Percentiles rank a stretch among this genome's conserved stretches.
Conservation (phyloP, 2,113 vertebrate genomes). For the Clarias gariepinus region DNA sequence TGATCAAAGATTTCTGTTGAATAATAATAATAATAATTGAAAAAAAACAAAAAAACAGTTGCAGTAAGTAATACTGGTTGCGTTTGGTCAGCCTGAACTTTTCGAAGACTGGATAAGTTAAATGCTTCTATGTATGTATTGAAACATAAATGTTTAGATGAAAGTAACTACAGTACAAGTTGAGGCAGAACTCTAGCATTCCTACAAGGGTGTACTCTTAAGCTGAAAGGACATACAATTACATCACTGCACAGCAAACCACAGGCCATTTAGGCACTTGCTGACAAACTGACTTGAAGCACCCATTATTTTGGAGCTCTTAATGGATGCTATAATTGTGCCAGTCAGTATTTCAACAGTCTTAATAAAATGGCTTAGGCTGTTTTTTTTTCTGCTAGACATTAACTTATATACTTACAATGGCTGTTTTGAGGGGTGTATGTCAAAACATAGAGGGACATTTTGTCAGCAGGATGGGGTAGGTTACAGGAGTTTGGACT, state of each 20-base stretch:
- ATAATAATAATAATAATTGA: neutral
- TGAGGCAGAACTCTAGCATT: conserved; percentile 64
- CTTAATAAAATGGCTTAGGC: conserved; percentile 68
- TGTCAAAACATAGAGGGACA: conserved; percentile 79
- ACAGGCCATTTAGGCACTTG: conserved; percentile 71
- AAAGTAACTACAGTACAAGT: conserved; percentile 60
- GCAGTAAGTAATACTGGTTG: neutral
- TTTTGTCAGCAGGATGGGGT: conserved; percentile 64
- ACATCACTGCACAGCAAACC: conserved; percentile 60
- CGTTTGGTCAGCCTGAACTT: conserved; percentile 16
- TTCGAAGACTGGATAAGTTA: conserved; percentile 1
- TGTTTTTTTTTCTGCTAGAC: conserved; percentile 45
- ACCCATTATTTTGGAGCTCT: conserved; percentile 71
- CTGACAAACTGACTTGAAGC: conserved; percentile 73
- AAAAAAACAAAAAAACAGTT: neutral
- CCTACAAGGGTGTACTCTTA: conserved; percentile 53
- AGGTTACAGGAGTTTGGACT: conserved; percentile 37
- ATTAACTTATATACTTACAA: conserved; percentile 64
- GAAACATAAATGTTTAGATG: conserved; percentile 44
- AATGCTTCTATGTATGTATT: conserved; percentile 18
- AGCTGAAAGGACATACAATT: conserved; percentile 57
- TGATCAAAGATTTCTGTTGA: neutral
- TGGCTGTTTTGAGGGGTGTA: conserved; percentile 72
- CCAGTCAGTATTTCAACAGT: conserved; percentile 63
- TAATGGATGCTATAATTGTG: conserved; percentile 81